Conservation (phyloP, 30 jellyfish, hydroid and myxozoan genomes). For the Morbakka virulenta region DNA sequence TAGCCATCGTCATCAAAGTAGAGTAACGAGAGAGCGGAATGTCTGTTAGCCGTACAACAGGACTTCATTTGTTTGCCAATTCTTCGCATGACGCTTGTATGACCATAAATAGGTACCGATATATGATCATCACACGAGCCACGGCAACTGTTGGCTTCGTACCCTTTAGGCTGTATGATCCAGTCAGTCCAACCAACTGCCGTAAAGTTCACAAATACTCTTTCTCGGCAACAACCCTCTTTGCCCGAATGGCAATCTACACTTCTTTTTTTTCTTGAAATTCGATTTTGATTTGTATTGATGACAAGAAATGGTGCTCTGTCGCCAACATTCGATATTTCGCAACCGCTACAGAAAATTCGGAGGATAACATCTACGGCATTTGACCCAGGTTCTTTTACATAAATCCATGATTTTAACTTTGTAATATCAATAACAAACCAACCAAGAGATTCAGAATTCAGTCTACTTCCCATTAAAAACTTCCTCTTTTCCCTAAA, state of each 20-base stretch:
- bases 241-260: conserved; percentile 45
- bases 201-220: conserved; percentile 55
- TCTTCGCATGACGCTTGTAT: conserved; percentile 50
- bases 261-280: conserved; percentile 34
- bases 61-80: conserved; percentile 26
- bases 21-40: conserved; percentile 37
- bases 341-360: conserved; percentile 49
- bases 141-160: conserved; percentile 65
- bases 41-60: conserved; percentile 76
- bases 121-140: conserved; percentile 43
- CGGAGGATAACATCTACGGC: conserved; percentile 42
- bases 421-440: conserved; percentile 53
- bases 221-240: conserved; percentile 67
- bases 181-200: conserved; percentile 79
- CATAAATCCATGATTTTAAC: conserved; percentile 45
- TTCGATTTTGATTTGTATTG: conserved; percentile 29
- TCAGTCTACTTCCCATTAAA: background rate
- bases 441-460: background rate
- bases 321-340: conserved; percentile 50
- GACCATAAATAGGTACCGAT: conserved; percentile 68
- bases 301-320: conserved; percentile 61
- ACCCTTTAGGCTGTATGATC: conserved; percentile 64
- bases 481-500: background rate
- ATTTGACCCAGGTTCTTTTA: conserved; percentile 33
- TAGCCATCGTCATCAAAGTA: conserved; percentile 44